Conservation (phyloP, 1,140 invertebrate genomes). For the Cryptotermes secundus region DNA sequence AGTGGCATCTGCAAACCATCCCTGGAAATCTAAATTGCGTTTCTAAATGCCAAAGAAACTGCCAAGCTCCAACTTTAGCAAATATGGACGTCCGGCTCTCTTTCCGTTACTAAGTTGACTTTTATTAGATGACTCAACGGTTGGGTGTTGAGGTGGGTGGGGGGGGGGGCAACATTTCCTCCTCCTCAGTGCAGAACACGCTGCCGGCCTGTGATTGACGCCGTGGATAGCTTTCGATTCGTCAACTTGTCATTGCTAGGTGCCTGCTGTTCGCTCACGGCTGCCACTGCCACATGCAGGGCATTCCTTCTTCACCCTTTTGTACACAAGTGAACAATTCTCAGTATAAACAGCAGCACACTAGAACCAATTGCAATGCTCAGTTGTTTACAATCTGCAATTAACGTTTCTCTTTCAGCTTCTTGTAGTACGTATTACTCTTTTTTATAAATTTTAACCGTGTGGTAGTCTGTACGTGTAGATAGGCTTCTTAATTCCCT, state of each 20-base stretch:
- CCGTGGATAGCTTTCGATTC: constrained; percentile 4
- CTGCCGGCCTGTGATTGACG: neutral
- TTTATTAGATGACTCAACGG: neutral
- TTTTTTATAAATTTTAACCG: too few relatives aligned
- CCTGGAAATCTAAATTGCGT: neutral
- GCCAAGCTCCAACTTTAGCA: neutral
- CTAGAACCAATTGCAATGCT: neutral
- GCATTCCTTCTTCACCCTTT: neutral
- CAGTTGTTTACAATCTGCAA: neutral
- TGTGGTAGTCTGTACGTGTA: too few relatives aligned
- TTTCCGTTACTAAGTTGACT: neutral
- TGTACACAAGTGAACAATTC: neutral
- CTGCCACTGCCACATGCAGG: neutral
- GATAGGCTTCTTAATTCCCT: too few relatives aligned
- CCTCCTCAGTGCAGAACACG: neutral
- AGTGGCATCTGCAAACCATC: neutral
- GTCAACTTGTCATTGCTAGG: neutral
- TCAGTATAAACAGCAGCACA: neutral
- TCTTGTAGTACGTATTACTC: too few relatives aligned
- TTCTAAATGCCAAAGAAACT: neutral
- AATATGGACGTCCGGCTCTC: neutral
- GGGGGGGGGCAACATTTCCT: neutral
- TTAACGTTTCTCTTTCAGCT: too few relatives aligned
- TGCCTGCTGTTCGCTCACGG: neutral
- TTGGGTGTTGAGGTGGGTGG: neutral